Percentiles rank a stretch among this genome's conserved stretches.
These are phyloP conservation scores for human DNA, from an alignment of 2,113 vertebrate species.

Conservation along the genomic window GRCh38 chr4:91364001-91364500, in stretches of 20 bases:
- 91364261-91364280: background rate
- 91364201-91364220: background rate
- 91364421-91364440: background rate
- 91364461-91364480: background rate
- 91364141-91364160: background rate
- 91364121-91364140: background rate
- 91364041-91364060: background rate
- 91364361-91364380: background rate
- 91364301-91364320: background rate
- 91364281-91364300: slow-evolving; percentile 22
- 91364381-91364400: background rate
- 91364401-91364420: background rate
- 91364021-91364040: background rate
- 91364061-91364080: background rate
- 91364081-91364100: background rate
- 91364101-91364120: background rate
- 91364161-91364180: background rate
- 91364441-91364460: background rate
- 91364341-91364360: background rate
- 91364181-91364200: background rate
- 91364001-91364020: background rate
- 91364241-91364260: background rate
- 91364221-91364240: background rate
- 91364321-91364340: background rate
- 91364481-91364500: background rate